Conservation (phyloP, 1,140 invertebrate species). For the Colletes gigas region DNA sequence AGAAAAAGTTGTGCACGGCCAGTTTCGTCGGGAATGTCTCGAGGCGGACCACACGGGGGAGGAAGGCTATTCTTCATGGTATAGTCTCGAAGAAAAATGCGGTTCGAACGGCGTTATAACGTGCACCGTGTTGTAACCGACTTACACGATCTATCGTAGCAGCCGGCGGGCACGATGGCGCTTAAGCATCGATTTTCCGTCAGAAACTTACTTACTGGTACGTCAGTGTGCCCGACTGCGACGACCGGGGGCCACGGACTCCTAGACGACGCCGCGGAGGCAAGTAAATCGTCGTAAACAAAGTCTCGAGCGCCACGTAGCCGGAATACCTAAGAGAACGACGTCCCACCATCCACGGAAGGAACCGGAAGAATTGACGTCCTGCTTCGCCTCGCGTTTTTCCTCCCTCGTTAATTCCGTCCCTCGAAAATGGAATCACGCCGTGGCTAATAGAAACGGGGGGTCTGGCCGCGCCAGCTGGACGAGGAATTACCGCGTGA, state of each 20-base stretch:
- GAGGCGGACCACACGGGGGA: too few relatives aligned
- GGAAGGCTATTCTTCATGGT: conserved; percentile 10
- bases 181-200: conserved; percentile 74
- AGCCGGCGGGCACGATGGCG: conserved; percentile 66
- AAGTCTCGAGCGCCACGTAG: conserved; percentile 21
- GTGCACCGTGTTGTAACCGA: conserved; percentile 58
- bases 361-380: neutral
- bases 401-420: conserved; percentile 12
- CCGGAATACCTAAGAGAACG: conserved; percentile 24
- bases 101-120: conserved; percentile 49
- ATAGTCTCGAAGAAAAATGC: conserved; percentile 21
- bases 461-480: neutral
- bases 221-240: conserved; percentile 61
- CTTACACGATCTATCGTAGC: conserved; percentile 61
- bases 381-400: conserved; percentile 11
- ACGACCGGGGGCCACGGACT: conserved; percentile 54
- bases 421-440: neutral
- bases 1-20: neutral
- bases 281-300: conserved; percentile 61
- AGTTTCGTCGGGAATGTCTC: neutral
- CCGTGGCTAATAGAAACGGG: conserved; percentile 6
- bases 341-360: conserved; percentile 1
- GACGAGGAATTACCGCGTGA: conserved; percentile 27
- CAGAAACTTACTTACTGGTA: conserved; percentile 71
- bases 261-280: conserved; percentile 29